These are phyloP conservation scores for Yponomeuta evonymella DNA, from an alignment of 2,888 invertebrate species.

Conservation along the genomic window DNA sequence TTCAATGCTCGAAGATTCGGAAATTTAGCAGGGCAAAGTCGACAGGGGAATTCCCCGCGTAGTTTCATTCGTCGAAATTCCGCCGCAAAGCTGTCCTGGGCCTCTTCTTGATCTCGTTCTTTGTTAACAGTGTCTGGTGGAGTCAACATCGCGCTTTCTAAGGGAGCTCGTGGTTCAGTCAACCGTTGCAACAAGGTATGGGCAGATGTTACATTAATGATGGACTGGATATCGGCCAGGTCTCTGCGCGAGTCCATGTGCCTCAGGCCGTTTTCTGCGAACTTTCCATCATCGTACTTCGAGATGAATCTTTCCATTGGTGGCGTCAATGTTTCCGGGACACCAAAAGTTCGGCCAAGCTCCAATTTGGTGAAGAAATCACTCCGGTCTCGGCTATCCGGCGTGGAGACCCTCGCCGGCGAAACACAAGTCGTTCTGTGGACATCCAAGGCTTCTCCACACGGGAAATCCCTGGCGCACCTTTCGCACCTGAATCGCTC, in stretches of 20 bases:
- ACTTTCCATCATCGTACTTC: slow-evolving; percentile 59
- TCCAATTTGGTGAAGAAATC: slow-evolving; percentile 90
- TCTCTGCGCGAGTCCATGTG: slow-evolving; percentile 81
- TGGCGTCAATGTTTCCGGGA: slow-evolving; percentile 62
- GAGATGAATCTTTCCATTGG: slow-evolving; percentile 63
- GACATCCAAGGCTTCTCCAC: slow-evolving; percentile 79
- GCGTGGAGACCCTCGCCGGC: slow-evolving; percentile 56
- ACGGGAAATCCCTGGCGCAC: slow-evolving; percentile 83
- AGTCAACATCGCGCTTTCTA: slow-evolving; percentile 62
- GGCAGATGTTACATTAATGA: slow-evolving; percentile 85
- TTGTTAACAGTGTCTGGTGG: slow-evolving; percentile 60
- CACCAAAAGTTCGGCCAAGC: slow-evolving; percentile 80
- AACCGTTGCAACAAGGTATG: slow-evolving; percentile 80
- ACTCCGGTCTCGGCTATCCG: slow-evolving; percentile 80
- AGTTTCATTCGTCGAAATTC: slow-evolving; percentile 93
- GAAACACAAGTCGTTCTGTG: slow-evolving; percentile 74
- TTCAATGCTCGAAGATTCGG: slow-evolving; percentile 93
- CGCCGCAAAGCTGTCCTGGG: slow-evolving; percentile 88
- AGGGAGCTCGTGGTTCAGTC: slow-evolving; percentile 58
- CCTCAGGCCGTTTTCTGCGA: slow-evolving; percentile 54
- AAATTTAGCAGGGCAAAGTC: slow-evolving; percentile 90
- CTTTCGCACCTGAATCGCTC: slow-evolving; percentile 82
- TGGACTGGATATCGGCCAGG: slow-evolving; percentile 90
- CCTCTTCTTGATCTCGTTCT: slow-evolving; percentile 78
- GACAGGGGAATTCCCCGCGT: slow-evolving; percentile 92